phyloP scores from a whole-genome alignment of 2,113 vertebrate species.

The Clarias magur region DNA sequence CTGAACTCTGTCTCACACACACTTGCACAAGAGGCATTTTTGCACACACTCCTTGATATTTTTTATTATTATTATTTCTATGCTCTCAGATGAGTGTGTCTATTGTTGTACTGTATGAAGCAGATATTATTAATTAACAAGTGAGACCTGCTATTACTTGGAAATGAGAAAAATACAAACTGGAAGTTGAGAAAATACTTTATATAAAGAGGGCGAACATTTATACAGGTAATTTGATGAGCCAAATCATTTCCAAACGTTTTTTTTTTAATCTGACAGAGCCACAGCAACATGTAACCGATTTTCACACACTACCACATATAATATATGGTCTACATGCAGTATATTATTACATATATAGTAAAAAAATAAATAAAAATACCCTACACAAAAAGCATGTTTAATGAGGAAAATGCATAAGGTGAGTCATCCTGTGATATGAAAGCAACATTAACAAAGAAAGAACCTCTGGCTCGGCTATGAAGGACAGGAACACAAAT shows the following conservation, averaged over 20 bases:
- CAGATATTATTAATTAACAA: constrained; percentile 1
- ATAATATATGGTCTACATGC: not conserved
- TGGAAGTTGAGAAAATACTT: not conserved
- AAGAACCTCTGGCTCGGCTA: constrained; percentile 4
- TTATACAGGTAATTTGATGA: not conserved
- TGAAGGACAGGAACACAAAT: not conserved
- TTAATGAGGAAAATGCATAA: not conserved
- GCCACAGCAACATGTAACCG: not conserved
- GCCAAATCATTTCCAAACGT: not conserved
- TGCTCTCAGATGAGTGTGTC: not conserved
- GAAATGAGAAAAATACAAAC: not conserved
- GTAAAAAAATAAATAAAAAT: too few relatives aligned
- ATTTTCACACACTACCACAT: not conserved
- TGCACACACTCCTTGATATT: constrained; percentile 11
- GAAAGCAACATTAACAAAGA: constrained; percentile 6
- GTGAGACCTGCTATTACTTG: not conserved
- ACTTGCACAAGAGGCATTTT: not conserved
- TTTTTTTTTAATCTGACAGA: not conserved
- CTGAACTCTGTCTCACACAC: not conserved
- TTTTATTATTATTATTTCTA: constrained; percentile 19
- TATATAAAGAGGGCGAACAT: not conserved
- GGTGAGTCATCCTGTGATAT: constrained; percentile 23
- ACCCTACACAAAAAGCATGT: not conserved
- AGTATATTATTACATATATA: not conserved
- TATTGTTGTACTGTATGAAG: not conserved